Evolutionary conservation across 1,140 invertebrate species (phyloP), one percentile per base, ranked within the genome.

Genomic region (Sinonovacula constricta): DNA sequence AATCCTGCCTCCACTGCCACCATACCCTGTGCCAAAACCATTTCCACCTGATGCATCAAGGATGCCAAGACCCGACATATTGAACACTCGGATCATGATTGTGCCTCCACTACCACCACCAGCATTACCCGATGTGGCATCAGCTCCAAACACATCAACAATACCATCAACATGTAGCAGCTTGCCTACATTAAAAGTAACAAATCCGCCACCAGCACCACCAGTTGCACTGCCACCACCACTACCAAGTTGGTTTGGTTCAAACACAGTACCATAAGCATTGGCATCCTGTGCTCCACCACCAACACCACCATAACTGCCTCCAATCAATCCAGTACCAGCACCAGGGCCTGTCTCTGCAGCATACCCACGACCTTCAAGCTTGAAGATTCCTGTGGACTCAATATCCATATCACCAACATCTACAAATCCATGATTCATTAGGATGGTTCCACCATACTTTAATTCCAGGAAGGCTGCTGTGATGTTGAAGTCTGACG

Each of bases 1-100:
- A 65, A 88, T 86, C 59, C 86, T 71, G 2, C 86, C 86, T 67
- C 86, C 86, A 72, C 83, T 83, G 0, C 86, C 86, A 68, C 85
- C 85, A 66, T 70, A 77, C 14, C 82, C 83, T 30, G 63, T 57
- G 5, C 79, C 80, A 28, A 28, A 22, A 12, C 85, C 84, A 67
- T 68, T 56, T n/a, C 86, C 86, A 80, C 86, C 86, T 59, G 75
- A 81, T 12, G 70, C 85, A 68, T 86, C 81, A 12, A 88, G 39
- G 2, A 45, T 49, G 3, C 86, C 86, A 69, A 84, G 85, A 4
- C 86, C 86, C 65, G 83, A 83, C 34, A 86, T 80, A 51, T 88
- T 88, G 75, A 79, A 86, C 3, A 85, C 80, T 33, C 81, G 62
- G n/a, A 88, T 70, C 12, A 87, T 72, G 31, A 88, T 82, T n/a